Evolutionary conservation across 1,140 invertebrate species (phyloP).

Genomic region (Euura lappo): DNA sequence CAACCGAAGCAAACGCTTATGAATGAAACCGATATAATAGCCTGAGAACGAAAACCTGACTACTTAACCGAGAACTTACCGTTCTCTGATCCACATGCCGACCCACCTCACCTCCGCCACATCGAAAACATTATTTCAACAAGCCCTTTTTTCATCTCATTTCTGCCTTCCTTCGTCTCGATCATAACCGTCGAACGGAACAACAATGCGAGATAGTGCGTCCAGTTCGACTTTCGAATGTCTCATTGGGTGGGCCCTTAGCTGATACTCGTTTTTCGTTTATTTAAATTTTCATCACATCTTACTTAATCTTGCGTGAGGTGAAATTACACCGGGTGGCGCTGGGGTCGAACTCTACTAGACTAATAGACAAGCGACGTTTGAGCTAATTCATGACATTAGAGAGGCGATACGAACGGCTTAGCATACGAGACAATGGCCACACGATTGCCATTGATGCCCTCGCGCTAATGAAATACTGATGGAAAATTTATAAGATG

Average conservation of each 20-base stretch:
- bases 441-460: neutral
- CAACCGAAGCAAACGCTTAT: neutral
- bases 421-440: conserved; percentile 6
- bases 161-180: neutral
- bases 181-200: neutral
- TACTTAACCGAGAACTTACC: neutral
- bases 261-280: too few relatives aligned
- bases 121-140: neutral
- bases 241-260: too few relatives aligned
- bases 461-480: neutral
- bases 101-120: neutral
- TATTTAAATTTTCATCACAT: too few relatives aligned
- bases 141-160: neutral
- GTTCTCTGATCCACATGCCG: conserved; percentile 4
- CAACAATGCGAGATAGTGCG: too few relatives aligned
- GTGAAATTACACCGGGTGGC: neutral
- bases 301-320: too few relatives aligned
- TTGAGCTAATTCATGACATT: neutral
- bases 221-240: too few relatives aligned
- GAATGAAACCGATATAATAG: conserved; percentile 1
- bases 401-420: neutral
- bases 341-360: neutral
- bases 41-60: conserved; percentile 6
- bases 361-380: neutral
- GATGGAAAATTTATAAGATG: neutral